Evolutionary conservation across 2,888 invertebrate genomes (phyloP).

Genomic region (Pardosa pseudoannulata): DNA sequence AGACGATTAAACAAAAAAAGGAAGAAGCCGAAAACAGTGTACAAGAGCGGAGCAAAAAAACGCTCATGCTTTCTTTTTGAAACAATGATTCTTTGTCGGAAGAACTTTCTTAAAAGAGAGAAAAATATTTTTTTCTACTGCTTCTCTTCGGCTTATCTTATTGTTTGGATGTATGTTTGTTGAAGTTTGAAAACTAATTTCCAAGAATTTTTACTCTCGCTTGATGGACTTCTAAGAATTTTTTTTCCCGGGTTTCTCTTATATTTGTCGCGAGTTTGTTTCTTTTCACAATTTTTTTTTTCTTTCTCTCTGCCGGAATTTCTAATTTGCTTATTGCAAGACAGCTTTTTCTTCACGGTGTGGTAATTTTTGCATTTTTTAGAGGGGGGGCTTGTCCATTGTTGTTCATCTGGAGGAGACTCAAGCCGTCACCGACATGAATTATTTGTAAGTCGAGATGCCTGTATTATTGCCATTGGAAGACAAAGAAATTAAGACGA

Average conservation of each 20-base stretch:
- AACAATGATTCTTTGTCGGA: slow-evolving; percentile 72
- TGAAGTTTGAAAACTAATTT: slow-evolving; percentile 72
- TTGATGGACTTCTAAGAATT: slow-evolving; percentile 54
- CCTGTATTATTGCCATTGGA: slow-evolving; percentile 42
- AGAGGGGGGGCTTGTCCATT: slow-evolving; percentile 22
- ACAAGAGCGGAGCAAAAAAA: slow-evolving; percentile 40
- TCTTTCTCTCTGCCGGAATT: slow-evolving; percentile 25
- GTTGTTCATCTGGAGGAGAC: slow-evolving; percentile 13
- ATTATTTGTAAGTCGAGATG: slow-evolving; percentile 37
- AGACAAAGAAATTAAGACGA: slow-evolving; percentile 34
- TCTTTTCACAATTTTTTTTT: too few species aligned
- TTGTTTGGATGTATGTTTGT: slow-evolving; percentile 71
- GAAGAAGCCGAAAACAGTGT: slow-evolving; percentile 61
- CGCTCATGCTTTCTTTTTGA: slow-evolving; percentile 67
- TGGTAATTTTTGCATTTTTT: slow-evolving; percentile 67
- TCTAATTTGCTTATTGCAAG: slow-evolving; percentile 70
- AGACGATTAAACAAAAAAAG: slow-evolving; percentile 70
- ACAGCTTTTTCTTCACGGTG: slow-evolving; percentile 62
- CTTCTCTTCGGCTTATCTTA: slow-evolving; percentile 65
- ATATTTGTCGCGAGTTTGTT: slow-evolving; percentile 18
- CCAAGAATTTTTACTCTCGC: slow-evolving; percentile 70
- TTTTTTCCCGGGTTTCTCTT: slow-evolving; percentile 28
- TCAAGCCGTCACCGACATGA: slow-evolving; percentile 43
- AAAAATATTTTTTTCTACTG: slow-evolving; percentile 35
- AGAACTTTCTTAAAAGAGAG: slow-evolving; percentile 71